Evolutionary conservation across 2,888 invertebrate species (phyloP).

Genomic region (Chymomyza fuscimana): DNA sequence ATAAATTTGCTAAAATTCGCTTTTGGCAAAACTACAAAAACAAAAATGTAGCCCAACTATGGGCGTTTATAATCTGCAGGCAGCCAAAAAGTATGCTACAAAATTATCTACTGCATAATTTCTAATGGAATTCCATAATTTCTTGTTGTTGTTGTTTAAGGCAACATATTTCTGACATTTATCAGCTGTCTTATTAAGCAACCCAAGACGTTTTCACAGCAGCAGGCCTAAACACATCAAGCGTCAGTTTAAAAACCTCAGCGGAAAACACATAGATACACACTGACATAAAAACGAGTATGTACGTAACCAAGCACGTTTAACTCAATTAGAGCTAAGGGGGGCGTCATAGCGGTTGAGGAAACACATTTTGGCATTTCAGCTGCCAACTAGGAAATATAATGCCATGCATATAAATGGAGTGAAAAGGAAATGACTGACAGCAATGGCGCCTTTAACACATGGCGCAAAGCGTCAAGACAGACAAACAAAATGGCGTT

Average conservation of each 20-base stretch:
- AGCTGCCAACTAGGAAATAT: slow-evolving; percentile 31
- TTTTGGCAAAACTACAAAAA: background rate
- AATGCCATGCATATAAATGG: slow-evolving; percentile 2
- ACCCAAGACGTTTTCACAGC: background rate
- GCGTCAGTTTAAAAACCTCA: slow-evolving; percentile 18
- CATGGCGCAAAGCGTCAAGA: slow-evolving; percentile 19
- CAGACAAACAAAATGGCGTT: background rate
- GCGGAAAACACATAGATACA: slow-evolving; percentile 26
- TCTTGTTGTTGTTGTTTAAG: background rate
- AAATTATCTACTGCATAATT: background rate
- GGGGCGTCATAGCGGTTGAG: background rate
- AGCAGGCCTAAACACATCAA: background rate
- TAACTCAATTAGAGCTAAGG: slow-evolving; percentile 34
- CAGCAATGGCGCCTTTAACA: slow-evolving; percentile 28
- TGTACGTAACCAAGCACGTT: slow-evolving; percentile 10
- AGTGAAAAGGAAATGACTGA: background rate
- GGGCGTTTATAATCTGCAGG: background rate
- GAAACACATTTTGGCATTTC: slow-evolving; percentile 29
- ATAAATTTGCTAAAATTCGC: background rate
- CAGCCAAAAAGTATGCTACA: background rate
- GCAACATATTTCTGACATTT: background rate
- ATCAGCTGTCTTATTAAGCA: background rate
- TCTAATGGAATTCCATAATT: background rate
- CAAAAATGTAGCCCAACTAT: too few species aligned
- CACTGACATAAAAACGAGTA: background rate